Evolutionary conservation across 2,113 vertebrate species (phyloP).

Genomic region (Tiliqua scincoides): DNA sequence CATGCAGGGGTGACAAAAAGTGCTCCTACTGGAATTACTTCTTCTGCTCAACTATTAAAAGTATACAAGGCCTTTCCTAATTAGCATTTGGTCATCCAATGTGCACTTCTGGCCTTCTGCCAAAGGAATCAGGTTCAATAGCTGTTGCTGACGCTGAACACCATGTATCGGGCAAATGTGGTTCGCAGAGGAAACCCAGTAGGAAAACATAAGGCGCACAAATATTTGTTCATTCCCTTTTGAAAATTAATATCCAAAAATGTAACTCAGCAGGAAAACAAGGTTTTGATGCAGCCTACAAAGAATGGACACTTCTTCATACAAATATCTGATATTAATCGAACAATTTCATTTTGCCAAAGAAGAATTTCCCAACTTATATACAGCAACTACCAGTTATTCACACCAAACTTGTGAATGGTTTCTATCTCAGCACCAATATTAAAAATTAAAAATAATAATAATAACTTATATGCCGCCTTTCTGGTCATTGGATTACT

Average conservation of each 20-base stretch:
- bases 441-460: not conserved
- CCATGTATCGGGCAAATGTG: not conserved
- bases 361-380: not conserved
- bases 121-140: not conserved
- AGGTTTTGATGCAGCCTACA: not conserved
- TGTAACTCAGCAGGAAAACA: not conserved
- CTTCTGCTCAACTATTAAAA: not conserved
- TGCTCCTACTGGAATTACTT: not conserved
- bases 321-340: not conserved
- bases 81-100: not conserved
- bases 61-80: not conserved
- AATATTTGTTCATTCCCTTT: slow-evolving; percentile 7
- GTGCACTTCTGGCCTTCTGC: not conserved
- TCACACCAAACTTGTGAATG: not conserved
- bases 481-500: no score
- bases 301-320: not conserved
- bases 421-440: not conserved
- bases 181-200: not conserved
- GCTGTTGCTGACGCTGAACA: not conserved
- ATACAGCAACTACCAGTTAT: not conserved
- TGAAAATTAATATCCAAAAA: not conserved
- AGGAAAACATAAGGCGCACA: not conserved
- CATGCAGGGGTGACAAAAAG: not conserved
- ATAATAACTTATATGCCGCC: no score
- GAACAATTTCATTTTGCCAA: not conserved